Conservation (phyloP, 2,888 invertebrate species). For the Lasioglossum oenotherae region DNA sequence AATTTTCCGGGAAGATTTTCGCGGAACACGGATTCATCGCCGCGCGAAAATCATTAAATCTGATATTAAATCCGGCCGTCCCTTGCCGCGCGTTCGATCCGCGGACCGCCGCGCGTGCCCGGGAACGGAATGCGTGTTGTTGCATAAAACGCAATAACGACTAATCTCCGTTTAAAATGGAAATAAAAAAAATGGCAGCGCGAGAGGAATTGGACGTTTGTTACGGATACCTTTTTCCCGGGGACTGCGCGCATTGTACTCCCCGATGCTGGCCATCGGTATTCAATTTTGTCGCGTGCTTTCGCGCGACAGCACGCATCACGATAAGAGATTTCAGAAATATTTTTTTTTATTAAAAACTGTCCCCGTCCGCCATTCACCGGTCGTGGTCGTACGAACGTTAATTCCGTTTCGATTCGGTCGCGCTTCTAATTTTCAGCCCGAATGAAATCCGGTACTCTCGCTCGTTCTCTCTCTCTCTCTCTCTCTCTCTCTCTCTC, state of each 20-base stretch:
- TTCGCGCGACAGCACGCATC: not conserved
- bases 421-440: not conserved
- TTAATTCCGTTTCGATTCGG: slow-evolving; percentile 2
- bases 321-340: not conserved
- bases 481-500: too few relatives aligned
- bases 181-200: not conserved
- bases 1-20: not conserved
- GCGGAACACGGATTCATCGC: not conserved
- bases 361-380: not conserved
- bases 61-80: slow-evolving; percentile 28
- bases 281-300: not conserved
- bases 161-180: slow-evolving; percentile 9
- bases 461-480: rapidly evolving
- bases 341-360: not conserved
- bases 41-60: slow-evolving; percentile 2
- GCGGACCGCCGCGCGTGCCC: not conserved
- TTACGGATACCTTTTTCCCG: not conserved
- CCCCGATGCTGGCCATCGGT: not conserved
- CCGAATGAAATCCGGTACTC: not conserved
- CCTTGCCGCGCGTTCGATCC: not conserved
- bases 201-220: not conserved
- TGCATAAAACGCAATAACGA: slow-evolving; percentile 18
- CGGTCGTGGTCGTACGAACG: not conserved
- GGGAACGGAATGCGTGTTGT: not conserved
- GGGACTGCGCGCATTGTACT: not conserved